Percentiles rank a stretch among this genome's conserved stretches.
Conservation (phyloP, 2,888 invertebrate genomes). For the Nomada goodeniana region DNA sequence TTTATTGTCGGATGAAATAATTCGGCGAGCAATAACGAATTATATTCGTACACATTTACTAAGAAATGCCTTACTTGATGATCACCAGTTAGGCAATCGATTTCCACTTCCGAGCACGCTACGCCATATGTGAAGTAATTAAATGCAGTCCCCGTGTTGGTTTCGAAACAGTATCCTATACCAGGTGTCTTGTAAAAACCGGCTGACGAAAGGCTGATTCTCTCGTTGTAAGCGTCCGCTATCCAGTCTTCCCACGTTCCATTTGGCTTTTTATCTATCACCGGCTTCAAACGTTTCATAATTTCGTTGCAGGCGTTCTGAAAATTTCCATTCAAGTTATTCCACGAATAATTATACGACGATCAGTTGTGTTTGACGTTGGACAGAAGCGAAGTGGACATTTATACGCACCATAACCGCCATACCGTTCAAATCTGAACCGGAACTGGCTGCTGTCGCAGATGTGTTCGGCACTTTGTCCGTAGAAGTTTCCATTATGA, state of each 20-base stretch:
- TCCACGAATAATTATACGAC: not conserved
- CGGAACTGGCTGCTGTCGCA: conserved; percentile 94
- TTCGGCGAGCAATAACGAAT: not conserved
- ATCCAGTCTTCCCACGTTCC: conserved; percentile 95
- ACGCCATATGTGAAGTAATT: conserved; percentile 95
- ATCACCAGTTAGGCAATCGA: conserved; percentile 97
- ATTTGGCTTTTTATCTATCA: conserved; percentile 90
- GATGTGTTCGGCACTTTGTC: conserved; percentile 97
- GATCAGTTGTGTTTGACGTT: not conserved
- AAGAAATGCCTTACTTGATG: conserved; percentile 87
- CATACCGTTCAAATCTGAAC: conserved; percentile 96
- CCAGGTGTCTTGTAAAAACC: conserved; percentile 93
- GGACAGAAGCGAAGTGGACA: not conserved
- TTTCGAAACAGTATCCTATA: conserved; percentile 89
- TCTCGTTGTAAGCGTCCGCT: conserved; percentile 89
- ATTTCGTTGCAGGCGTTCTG: conserved; percentile 90
- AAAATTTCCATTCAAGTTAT: conserved; percentile 5
- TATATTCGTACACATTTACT: too few species aligned
- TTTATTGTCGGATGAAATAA: too few species aligned
- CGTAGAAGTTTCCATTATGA: conserved; percentile 93
- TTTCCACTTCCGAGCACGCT: conserved; percentile 95
- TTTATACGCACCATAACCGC: conserved; percentile 88
- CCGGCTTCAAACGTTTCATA: conserved; percentile 90
- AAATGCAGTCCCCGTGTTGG: conserved; percentile 90
- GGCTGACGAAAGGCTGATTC: conserved; percentile 92